Base-by-base conservation (phyloP, 2,797 vertebrate genomes). In the Ataeniobius toweri region DNA sequence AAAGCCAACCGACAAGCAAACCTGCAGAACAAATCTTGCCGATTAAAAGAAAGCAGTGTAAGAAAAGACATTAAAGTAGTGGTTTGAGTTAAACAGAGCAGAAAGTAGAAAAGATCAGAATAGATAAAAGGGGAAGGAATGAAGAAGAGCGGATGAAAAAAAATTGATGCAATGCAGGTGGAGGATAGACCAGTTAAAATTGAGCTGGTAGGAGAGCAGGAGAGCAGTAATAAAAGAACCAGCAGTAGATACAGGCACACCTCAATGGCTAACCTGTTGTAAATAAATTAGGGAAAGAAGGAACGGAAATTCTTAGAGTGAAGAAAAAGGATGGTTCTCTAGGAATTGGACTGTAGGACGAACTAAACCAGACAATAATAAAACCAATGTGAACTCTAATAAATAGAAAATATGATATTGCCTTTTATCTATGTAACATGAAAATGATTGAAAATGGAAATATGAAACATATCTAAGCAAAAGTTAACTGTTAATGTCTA, bases 111-210 rank as follows among this genome's bases (percentile, higher is more conserved):
- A 76, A 68, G 71, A 83, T 48, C 12, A 75, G 78, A 81, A 71
- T 50, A 65, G 65, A 86, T 2, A 1, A 44, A 28, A 48, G n/a
- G 39, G 46, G 51, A 41, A 28, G 75, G 31, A 70, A 70, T 5
- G 0, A 69, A 65, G 28, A 58, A 56, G 12, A 70, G 50, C 51
- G 69, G 31, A 55, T 48, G 59, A 39, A 44, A 36, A 68, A n/a
- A 53, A 74, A 87, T 5, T 82, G 85, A 87, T 91, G 80, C 83
- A 83, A 76, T 79, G 81, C 84, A 89, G 87, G 80, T 83, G 83
- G 70, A 78, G 73, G 79, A 80, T 69, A 86, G 85, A 78, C 75
- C 61, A 77, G 80, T 82, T 87, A 77, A 79, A 71, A 71, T 0
- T 24, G 74, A 82, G 73, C 77, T 55, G 74, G 77, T 18, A n/a